These are phyloP conservation scores for Meloidogyne exigua DNA, from an alignment of 1,140 invertebrate species.

Conservation along the genomic window DNA sequence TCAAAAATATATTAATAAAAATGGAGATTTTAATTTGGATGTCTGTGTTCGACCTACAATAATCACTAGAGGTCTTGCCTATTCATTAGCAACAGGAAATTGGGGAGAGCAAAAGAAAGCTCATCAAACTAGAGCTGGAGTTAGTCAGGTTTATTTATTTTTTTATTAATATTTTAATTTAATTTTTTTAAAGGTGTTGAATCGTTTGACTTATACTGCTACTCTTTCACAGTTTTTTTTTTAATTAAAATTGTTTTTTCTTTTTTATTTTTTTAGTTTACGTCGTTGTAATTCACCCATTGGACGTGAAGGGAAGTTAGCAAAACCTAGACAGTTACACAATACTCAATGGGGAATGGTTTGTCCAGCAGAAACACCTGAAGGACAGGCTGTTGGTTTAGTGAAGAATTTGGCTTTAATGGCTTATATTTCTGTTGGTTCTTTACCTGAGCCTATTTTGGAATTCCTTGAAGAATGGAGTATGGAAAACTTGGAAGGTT, in stretches of 20 bases:
- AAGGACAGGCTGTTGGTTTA: conserved; percentile 75
- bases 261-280: conserved; percentile 69
- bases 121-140: conserved; percentile 90
- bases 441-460: conserved; percentile 92
- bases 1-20: conserved; percentile 96
- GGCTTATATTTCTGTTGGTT: conserved; percentile 98
- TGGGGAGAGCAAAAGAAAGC: conserved; percentile 99
- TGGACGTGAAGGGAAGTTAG: conserved; percentile 94
- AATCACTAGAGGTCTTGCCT: conserved; percentile 94
- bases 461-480: conserved; percentile 99
- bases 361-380: conserved; percentile 97
- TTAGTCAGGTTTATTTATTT: conserved; percentile 72
- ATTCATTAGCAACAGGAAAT: conserved; percentile 96
- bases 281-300: conserved; percentile 95
- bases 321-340: conserved; percentile 93
- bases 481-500: conserved; percentile 99
- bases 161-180: neutral
- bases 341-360: conserved; percentile 99
- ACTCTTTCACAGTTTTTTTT: conserved; percentile 81
- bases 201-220: conserved; percentile 92
- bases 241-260: neutral
- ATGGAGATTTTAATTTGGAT: conserved; percentile 96
- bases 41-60: conserved; percentile 94
- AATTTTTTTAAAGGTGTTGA: conserved; percentile 73
- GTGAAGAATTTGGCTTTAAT: conserved; percentile 97